Percentiles rank a stretch among this genome's conserved stretches.
phyloP scores from a whole-genome alignment of 2,797 vertebrate genomes.

The Otolemur crassicaudatus region DNA sequence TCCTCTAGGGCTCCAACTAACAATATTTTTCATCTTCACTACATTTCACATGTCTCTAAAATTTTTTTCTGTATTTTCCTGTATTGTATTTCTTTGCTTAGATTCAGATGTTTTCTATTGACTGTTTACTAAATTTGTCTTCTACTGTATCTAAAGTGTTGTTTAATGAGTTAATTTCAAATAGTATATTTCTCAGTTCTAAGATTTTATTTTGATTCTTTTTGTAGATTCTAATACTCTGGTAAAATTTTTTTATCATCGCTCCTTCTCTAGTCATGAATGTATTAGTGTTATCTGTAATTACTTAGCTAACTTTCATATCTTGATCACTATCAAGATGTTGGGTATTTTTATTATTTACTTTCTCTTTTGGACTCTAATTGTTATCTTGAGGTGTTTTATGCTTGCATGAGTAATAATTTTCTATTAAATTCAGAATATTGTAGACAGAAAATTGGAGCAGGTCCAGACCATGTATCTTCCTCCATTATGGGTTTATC shows the following conservation, averaged over 20 bases:
- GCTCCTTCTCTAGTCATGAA: not conserved
- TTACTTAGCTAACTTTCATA: not conserved
- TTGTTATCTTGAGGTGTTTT: not conserved
- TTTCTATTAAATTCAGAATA: slow-evolving; percentile 8
- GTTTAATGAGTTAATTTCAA: slow-evolving; percentile 34
- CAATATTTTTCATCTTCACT: not conserved
- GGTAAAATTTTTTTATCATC: not conserved
- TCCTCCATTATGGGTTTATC: not conserved
- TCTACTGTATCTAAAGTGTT: not conserved
- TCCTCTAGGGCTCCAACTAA: not conserved
- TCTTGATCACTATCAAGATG: not conserved
- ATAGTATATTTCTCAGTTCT: not conserved
- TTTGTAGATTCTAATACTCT: not conserved
- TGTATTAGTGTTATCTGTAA: slow-evolving; percentile 31
- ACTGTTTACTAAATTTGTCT: not conserved
- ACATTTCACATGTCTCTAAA: not conserved
- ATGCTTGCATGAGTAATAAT: not conserved
- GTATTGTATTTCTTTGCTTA: slow-evolving; percentile 13
- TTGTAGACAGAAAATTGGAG: not conserved
- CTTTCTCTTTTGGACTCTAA: not conserved
- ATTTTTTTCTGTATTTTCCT: not conserved
- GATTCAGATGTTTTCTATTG: not conserved
- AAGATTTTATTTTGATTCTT: slow-evolving; percentile 3
- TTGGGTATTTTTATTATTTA: not conserved
- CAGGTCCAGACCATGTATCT: not conserved